phyloP scores from a whole-genome alignment of 2,888 invertebrate genomes.

The Trilocha varians region DNA sequence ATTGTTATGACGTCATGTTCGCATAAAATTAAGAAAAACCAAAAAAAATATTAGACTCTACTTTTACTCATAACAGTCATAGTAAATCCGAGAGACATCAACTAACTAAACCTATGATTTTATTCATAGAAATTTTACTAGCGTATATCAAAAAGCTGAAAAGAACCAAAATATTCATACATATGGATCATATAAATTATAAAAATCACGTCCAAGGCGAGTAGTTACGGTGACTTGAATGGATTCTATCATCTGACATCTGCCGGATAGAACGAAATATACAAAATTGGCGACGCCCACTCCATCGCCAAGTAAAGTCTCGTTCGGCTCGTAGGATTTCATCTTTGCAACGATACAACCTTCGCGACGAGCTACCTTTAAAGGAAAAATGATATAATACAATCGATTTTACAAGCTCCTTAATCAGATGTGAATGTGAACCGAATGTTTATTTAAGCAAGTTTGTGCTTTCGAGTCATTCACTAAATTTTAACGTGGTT shows the following conservation, averaged over 20 bases:
- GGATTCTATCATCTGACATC: conserved; percentile 75
- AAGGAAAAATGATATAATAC: conserved; percentile 6
- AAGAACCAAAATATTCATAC: too few species aligned
- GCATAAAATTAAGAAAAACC: too few species aligned
- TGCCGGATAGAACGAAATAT: conserved; percentile 74
- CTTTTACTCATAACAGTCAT: too few species aligned
- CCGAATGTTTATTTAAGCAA: not conserved
- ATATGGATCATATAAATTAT: conserved; percentile 61
- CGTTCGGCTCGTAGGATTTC: conserved; percentile 66
- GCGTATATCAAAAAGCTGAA: not conserved
- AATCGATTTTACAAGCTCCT: not conserved
- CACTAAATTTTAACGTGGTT: too few species aligned
- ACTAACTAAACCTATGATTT: too few species aligned
- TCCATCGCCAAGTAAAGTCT: conserved; percentile 71
- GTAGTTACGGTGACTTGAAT: conserved; percentile 52
- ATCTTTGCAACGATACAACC: conserved; percentile 78
- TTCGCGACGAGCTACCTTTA: conserved; percentile 71
- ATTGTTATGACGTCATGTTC: too few species aligned
- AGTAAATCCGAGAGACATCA: too few species aligned
- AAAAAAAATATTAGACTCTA: too few species aligned
- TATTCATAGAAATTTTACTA: too few species aligned
- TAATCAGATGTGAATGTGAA: not conserved
- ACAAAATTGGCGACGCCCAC: conserved; percentile 58
- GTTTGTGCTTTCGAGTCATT: too few species aligned
- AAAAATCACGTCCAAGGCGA: conserved; percentile 43